A percentile compares a stretch with the other conserved stretches of the same genome.
Evolutionary conservation across 2,797 vertebrate genomes (phyloP).

Genomic region (Rallus crepitans): DNA sequence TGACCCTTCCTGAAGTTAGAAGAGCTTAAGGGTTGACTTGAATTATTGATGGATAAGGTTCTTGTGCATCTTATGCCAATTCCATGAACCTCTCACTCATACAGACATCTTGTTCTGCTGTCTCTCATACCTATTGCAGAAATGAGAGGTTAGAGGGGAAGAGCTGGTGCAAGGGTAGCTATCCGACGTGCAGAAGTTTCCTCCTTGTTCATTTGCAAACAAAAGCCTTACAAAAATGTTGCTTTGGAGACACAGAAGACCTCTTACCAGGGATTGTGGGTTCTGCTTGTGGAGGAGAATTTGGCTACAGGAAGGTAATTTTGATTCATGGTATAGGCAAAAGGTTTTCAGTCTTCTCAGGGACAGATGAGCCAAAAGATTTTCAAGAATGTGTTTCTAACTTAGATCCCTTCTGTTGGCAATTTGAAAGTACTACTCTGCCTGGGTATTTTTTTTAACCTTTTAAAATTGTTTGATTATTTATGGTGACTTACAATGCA

Average conservation of each 20-base stretch:
- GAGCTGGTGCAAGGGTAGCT: background rate
- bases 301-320: background rate
- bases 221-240: background rate
- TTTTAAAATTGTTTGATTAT: background rate
- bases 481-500: background rate
- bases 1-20: background rate
- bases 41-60: background rate
- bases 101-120: background rate
- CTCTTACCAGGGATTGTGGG: background rate
- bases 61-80: background rate
- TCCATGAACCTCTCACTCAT: background rate
- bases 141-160: rapidly evolving
- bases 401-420: background rate
- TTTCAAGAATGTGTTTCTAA: background rate
- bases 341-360: background rate
- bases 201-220: background rate
- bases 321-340: background rate
- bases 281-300: background rate
- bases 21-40: background rate
- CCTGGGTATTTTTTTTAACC: background rate
- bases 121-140: background rate
- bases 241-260: background rate
- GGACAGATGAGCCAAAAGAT: background rate
- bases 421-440: background rate
- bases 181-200: background rate